Conservation (phyloP, 2,888 invertebrate genomes). For the Candidula unifasciata region DNA sequence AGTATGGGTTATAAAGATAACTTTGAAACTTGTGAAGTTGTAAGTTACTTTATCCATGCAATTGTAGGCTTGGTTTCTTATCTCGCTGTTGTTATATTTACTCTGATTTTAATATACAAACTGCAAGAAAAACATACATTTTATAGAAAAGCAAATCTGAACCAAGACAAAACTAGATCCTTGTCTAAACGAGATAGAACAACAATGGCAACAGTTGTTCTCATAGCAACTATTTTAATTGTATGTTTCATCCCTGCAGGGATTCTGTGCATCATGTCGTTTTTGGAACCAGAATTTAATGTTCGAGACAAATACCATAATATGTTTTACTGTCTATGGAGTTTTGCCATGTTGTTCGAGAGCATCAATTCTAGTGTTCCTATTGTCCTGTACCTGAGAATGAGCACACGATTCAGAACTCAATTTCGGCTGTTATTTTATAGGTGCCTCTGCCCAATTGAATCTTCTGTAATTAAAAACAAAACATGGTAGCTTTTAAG, state of each 20-base stretch:
- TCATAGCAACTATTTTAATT: neutral
- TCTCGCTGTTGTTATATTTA: neutral
- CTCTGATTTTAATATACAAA: neutral
- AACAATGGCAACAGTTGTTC: neutral
- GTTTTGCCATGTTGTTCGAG: neutral
- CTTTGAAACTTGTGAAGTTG: neutral
- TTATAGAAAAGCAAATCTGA: neutral
- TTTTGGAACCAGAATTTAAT: neutral
- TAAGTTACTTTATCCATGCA: neutral
- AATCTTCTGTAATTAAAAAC: too few relatives aligned
- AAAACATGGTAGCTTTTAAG: too few relatives aligned
- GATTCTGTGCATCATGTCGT: neutral
- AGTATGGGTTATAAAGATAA: neutral
- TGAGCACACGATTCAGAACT: neutral
- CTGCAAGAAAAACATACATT: neutral
- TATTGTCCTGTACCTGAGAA: neutral
- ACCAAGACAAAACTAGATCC: neutral
- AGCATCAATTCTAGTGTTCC: conserved; percentile 1
- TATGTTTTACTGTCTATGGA: conserved; percentile 4
- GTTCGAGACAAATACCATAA: neutral
- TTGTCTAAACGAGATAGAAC: neutral
- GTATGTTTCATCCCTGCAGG: conserved; percentile 9
- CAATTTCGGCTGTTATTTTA: neutral
- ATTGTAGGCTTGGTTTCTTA: neutral
- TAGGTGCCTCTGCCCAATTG: too few relatives aligned